Base-by-base conservation (phyloP, 2,888 invertebrate species). In the Bimastos eiseni region DNA sequence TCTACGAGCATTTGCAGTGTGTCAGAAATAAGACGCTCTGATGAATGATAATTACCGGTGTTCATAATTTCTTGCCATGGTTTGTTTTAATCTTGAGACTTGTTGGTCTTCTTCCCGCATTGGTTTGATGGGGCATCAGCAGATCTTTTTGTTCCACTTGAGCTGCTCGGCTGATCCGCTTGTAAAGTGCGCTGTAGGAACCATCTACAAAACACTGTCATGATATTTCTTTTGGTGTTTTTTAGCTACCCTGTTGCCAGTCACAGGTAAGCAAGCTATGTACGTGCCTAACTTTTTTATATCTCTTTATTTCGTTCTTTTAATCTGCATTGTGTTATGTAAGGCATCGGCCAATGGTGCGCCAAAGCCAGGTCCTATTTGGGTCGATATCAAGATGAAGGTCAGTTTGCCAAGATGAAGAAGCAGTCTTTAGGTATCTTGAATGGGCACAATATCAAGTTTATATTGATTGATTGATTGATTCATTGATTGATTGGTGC, bases 261-360 rank as follows among this genome's bases (percentile, higher is more conserved):
- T n/a, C 70, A 70, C 70, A 70, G 70, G 70, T 70, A 70, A 70
- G 70, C 70, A 13, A 70, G 70, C 70, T 70, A 70, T 70, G 70
- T 70, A 70, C 70, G 70, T 70, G 70, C 70, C 30, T 70, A 70
- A 70, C 70, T 70, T 70, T 70, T 70, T 70, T 30, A n/a, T n/a
- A 70, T 70, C 17, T 70, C 70, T 70, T 70, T 70, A 30, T n/a
- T n/a, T 70, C 8, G 30, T 70, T 49, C 3, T 70, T 70, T 70
- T n/a, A 70, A 30, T 70, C 5, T 70, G 49, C n/a, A 70, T 70
- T 8, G n/a, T 6, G 49, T 6, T 4, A 24, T 24, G 49, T 49
- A 49, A 49, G 49, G 49, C 24, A 49, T 49, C 49, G 15, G 24
- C 49, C 21, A 24, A 49, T 21, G 49, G 49, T 24, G 15, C 49